Conservation (phyloP, 37 sponge, comb jelly and placozoan species). For the Chondrosia reniformis region DNA sequence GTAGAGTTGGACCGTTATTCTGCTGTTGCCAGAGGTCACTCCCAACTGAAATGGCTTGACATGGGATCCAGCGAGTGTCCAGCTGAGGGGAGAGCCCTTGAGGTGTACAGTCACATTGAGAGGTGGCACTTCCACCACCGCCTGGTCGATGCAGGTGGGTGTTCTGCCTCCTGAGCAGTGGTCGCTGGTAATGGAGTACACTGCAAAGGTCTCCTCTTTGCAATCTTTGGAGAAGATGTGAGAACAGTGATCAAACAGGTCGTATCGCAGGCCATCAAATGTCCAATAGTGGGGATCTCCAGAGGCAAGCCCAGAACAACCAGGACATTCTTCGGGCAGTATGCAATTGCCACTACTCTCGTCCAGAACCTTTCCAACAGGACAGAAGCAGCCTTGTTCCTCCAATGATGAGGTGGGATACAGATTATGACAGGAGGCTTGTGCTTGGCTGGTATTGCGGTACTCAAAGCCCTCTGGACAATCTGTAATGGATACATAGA, state of each 20-base stretch:
- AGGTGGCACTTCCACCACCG: background rate
- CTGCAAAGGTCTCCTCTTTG: background rate
- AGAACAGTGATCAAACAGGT: constrained; percentile 16
- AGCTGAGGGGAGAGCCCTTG: background rate
- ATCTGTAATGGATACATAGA: too few species aligned
- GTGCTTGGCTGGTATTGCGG: too few species aligned
- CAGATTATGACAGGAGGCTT: too few species aligned
- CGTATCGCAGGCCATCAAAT: background rate
- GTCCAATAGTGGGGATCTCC: constrained; percentile 12
- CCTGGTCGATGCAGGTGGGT: constrained; percentile 4
- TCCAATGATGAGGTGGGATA: too few species aligned
- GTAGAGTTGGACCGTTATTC: background rate
- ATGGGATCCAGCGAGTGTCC: background rate
- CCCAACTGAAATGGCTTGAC: too few species aligned
- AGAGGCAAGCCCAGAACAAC: background rate
- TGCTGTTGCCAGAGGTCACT: background rate
- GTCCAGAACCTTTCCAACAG: constrained; percentile 3
- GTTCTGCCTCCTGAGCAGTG: background rate
- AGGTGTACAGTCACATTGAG: background rate
- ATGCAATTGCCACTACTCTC: background rate
- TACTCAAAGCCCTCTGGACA: too few species aligned
- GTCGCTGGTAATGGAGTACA: background rate
- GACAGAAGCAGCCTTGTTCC: constrained; percentile 15
- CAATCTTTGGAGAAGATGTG: constrained; percentile 19
- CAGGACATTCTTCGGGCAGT: background rate